Evolutionary conservation across 2,888 invertebrate species (phyloP), one percentile per base, ranked within the genome.

Genomic region (Celastrina argiolus): DNA sequence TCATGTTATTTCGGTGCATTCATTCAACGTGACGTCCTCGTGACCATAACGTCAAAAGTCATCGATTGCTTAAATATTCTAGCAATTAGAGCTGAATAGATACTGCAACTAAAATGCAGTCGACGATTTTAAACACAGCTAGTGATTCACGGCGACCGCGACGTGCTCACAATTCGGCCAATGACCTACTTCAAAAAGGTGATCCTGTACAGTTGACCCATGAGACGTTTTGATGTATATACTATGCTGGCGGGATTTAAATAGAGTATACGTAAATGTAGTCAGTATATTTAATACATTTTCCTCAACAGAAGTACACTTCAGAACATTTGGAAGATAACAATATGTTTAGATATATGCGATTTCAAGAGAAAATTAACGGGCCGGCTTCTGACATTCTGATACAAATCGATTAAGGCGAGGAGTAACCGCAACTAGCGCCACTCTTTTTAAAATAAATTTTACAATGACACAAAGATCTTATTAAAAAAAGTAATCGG

Each of bases 1-100:
- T 77, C 74, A 41, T 77, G 82, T 82, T 86, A 85, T 85, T 85
- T 87, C 73, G 77, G 84, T 82, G 82, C 83, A 85, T 85, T 82
- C 85, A 86, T 86, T 87, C 81, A 85, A 74, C 78, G 75, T 72
- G 68, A 74, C 76, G 81, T 81, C 82, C 82, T 81, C 81, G 79
- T 77, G 69, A 69, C 67, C 63, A 10, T 34, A 31, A 56, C 22
- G 56, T 64, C 59, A 41, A 16, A 58, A 14, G 56, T 22, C 14
- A 56, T 41, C 64, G 39, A 31, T 39, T 26, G 39, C 22, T 26
- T 18, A 5, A 18, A 12, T 12, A 28, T 59, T 16, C 34, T 34
- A 34, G 34, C 59, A 59, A 34, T 59, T 5, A 18, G 58, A 58
- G 14, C 69, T 74, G 70, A 72, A 75, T 74, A 66, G 71, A 71